A percentile compares a stretch with the other conserved stretches of the same genome.
Conservation (phyloP, 2,113 vertebrate species). For the Brachirus orientalis region DNA sequence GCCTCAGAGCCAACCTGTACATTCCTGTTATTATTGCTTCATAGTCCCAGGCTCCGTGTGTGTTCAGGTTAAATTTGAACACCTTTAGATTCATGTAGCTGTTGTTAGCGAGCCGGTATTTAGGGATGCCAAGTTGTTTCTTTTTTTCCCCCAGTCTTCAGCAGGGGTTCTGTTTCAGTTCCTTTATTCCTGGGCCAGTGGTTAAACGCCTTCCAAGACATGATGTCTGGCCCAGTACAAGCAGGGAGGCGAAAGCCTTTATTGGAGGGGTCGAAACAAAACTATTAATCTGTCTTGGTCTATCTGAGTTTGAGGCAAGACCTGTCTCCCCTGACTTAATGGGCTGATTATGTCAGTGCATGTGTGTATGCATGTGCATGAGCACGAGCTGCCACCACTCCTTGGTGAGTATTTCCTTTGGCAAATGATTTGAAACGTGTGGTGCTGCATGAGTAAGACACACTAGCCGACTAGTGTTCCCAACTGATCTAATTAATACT, state of each 20-base stretch:
- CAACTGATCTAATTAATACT: constrained; percentile 75
- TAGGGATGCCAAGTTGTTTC: constrained; percentile 55
- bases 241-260: constrained; percentile 52
- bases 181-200: constrained; percentile 55
- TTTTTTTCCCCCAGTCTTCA: constrained; percentile 22
- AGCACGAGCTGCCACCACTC: constrained; percentile 41
- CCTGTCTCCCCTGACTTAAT: constrained; percentile 28
- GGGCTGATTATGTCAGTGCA: constrained; percentile 29
- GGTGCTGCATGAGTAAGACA: constrained; percentile 65
- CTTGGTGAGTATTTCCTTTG: constrained; percentile 70
- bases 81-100: constrained; percentile 46
- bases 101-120: constrained; percentile 44
- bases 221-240: constrained; percentile 64
- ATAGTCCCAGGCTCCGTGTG: constrained; percentile 11
- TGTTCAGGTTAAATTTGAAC: constrained; percentile 42
- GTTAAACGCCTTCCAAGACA: constrained; percentile 58
- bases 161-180: constrained; percentile 55
- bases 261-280: constrained; percentile 62
- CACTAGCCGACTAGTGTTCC: constrained; percentile 59
- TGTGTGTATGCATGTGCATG: constrained; percentile 12
- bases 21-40: constrained; percentile 54
- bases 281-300: constrained; percentile 52
- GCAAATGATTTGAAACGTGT: constrained; percentile 67
- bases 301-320: constrained; percentile 39
- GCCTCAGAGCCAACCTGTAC: constrained; percentile 58